phyloP scores from a whole-genome alignment of 2,888 invertebrate genomes.

The Endotricha flammealis region DNA sequence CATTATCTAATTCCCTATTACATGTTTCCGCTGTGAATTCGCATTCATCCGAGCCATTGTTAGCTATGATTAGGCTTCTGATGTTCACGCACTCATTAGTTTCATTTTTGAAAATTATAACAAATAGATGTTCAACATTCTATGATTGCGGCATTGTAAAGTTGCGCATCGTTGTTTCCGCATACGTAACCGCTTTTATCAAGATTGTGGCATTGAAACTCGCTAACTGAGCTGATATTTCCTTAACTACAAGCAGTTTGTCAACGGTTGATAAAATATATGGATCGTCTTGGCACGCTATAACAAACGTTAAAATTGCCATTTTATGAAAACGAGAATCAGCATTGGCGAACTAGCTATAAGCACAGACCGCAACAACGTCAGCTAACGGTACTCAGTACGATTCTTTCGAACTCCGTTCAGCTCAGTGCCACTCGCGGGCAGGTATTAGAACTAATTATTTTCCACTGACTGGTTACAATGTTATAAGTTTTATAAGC shows the following conservation, averaged over 20 bases:
- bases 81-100: conserved; percentile 9
- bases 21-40: neutral
- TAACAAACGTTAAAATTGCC: conserved; percentile 1
- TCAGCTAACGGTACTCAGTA: conserved; percentile 54
- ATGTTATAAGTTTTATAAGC: conserved; percentile 45
- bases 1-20: neutral
- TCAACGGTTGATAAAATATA: neutral
- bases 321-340: conserved; percentile 19
- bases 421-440: conserved; percentile 33
- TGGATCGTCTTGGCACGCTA: neutral
- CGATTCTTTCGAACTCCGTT: conserved; percentile 46
- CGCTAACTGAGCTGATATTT: conserved; percentile 50
- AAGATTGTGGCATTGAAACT: conserved; percentile 65
- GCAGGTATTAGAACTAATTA: conserved; percentile 35
- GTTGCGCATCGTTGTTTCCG: conserved; percentile 55
- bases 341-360: conserved; percentile 38
- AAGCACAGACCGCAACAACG: conserved; percentile 51
- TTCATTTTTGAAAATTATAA: conserved; percentile 28
- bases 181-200: conserved; percentile 63
- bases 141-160: conserved; percentile 58
- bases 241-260: conserved; percentile 31
- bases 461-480: conserved; percentile 36
- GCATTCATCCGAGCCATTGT: no score
- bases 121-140: conserved; percentile 51
- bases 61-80: neutral